Evolutionary conservation across 2,797 vertebrate species (phyloP).

Genomic region (Delichon dasypus): DNA sequence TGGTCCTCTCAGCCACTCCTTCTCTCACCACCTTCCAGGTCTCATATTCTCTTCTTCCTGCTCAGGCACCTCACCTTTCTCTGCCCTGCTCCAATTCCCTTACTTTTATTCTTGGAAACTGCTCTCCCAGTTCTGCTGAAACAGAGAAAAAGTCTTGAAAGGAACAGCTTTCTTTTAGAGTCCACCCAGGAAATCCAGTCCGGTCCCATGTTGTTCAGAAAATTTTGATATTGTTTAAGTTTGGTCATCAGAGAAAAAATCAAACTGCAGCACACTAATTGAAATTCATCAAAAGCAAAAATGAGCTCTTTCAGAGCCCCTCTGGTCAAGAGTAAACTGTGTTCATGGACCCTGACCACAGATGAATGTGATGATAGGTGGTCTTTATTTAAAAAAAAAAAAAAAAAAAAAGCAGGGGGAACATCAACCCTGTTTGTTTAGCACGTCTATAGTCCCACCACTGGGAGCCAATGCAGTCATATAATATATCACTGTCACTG

Average conservation of each 20-base stretch:
- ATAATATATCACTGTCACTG: slow-evolving; percentile 1
- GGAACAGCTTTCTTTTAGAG: not conserved
- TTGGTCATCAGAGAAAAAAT: not conserved
- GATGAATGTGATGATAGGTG: not conserved
- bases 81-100: not conserved
- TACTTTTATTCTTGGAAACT: not conserved
- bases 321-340: not conserved
- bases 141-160: not conserved
- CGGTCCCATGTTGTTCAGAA: not conserved
- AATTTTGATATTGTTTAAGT: not conserved
- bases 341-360: not conserved
- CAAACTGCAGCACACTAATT: not conserved
- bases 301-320: not conserved
- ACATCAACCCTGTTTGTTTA: not conserved
- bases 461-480: not conserved
- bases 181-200: not conserved
- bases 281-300: not conserved
- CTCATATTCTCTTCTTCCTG: not conserved
- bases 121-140: not conserved
- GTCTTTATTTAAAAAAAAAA: too few species aligned
- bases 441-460: not conserved
- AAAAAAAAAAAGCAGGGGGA: not conserved
- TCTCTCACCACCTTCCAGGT: not conserved
- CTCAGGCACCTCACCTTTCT: not conserved
- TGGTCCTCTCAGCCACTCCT: not conserved